Base-by-base conservation (phyloP, 1,140 invertebrate species). In the Panulirus ornatus region DNA sequence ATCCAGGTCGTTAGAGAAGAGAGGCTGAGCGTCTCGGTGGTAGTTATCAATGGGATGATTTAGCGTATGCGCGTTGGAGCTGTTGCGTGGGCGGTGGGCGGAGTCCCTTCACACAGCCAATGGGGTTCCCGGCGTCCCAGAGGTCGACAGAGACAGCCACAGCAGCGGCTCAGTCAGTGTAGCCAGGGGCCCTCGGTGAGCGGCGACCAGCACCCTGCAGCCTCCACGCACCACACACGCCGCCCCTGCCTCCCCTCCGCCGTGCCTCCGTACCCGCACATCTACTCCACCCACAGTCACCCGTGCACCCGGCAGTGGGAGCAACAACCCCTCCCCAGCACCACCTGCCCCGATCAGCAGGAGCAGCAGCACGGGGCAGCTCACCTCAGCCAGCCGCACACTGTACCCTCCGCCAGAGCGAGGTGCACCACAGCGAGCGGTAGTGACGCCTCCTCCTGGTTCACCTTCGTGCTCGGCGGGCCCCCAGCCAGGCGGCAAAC, bases 171-270 rank as follows among this genome's bases (percentile, higher is more conserved):
- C 83, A 42, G 58, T 84, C 82, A 84, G 83, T 84, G 83, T 42
- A 73, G 70, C 44, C 63, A 84, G 83, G 83, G 83, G 83, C 83
- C 83, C 66, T 73, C 30, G 63, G 83, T 73, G 83, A 84, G 83
- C 42, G 83, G 66, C 47, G 9, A 81, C 78, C 66, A 73, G 40
- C 83, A 73, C 40, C 83, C 42, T 42, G 58, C 63, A 84, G 36
- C 30, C 78, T 36, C 30, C 11, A n/a, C 22, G 30, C 19, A 22
- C 66, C 83, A 42, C 66, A 27, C 83, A 73, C 66, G 83, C 66
- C 63, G 63, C 82, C 66, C 11, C 66, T 47, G 11, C n/a, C 42
- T 2, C 34, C 66, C 22, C 82, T 54, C 58, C 22, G 30, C 66
- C 8, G 66, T 16, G 27, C 82, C 66, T 44, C 66, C 22, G 22